Percentiles rank a stretch among this genome's conserved stretches.
Evolutionary conservation across 2,797 vertebrate species (phyloP).

Genomic region (Podargus strigoides): DNA sequence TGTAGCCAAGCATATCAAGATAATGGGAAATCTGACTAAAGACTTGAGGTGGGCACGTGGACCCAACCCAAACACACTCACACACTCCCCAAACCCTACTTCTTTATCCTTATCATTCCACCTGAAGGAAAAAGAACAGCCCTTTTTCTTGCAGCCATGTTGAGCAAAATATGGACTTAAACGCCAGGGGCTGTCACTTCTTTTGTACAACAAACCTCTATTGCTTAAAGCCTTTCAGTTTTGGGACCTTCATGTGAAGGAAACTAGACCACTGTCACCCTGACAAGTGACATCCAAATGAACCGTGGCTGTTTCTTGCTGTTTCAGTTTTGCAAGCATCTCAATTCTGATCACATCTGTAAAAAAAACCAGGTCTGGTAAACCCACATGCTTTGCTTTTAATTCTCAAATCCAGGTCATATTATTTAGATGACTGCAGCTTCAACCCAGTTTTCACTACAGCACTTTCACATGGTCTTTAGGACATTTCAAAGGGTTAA

Average conservation of each 20-base stretch:
- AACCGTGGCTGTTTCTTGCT: background rate
- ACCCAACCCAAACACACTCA: background rate
- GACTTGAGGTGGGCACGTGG: accelerated
- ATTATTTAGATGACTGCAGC: background rate
- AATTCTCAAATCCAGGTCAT: background rate
- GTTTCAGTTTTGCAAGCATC: background rate
- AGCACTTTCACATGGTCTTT: background rate
- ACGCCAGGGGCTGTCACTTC: background rate
- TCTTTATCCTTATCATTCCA: background rate
- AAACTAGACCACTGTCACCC: background rate
- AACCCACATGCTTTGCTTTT: background rate
- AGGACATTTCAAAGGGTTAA: background rate
- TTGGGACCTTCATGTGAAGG: background rate
- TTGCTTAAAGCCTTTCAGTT: background rate
- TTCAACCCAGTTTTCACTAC: constrained; percentile 7
- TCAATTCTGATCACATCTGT: background rate
- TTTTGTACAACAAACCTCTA: background rate
- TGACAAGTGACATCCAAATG: background rate
- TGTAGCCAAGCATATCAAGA: background rate
- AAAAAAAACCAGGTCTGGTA: background rate
- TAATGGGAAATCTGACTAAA: background rate
- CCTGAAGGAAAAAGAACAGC: background rate
- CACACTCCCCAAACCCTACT: background rate
- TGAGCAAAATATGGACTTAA: background rate
- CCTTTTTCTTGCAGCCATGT: background rate